These are phyloP conservation scores for Macrotus californicus DNA, from an alignment of 2,113 vertebrate genomes.

Conservation along the genomic window DNA sequence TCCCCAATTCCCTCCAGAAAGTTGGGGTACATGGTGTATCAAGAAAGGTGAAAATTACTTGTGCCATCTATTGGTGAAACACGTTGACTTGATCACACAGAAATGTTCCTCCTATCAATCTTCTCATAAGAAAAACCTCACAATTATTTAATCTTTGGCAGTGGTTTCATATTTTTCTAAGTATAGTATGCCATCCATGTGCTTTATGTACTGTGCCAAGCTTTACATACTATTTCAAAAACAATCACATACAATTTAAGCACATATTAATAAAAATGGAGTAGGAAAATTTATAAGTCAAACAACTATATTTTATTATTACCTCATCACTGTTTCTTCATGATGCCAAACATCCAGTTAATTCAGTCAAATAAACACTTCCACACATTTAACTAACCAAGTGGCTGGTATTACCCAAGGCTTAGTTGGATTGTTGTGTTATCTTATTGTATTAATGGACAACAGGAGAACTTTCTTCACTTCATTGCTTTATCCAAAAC, in stretches of 20 bases:
- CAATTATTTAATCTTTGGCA: background rate
- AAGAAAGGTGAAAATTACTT: background rate
- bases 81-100: background rate
- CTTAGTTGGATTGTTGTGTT: background rate
- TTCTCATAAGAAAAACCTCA: background rate
- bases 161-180: conserved; percentile 12
- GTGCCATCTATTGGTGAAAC: background rate
- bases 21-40: background rate
- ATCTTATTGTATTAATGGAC: background rate
- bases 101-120: background rate
- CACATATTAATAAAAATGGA: background rate
- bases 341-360: background rate
- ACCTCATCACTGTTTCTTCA: background rate
- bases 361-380: background rate
- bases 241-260: background rate
- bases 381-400: background rate
- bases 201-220: background rate
- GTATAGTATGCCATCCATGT: background rate
- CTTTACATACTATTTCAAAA: conserved; percentile 9
- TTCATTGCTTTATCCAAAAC: background rate
- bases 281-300: background rate
- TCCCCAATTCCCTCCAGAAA: background rate
- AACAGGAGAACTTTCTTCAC: background rate
- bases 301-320: background rate
- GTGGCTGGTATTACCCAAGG: background rate